phyloP scores from a whole-genome alignment of 1,140 invertebrate species.

The Drosophila nebulosa region DNA sequence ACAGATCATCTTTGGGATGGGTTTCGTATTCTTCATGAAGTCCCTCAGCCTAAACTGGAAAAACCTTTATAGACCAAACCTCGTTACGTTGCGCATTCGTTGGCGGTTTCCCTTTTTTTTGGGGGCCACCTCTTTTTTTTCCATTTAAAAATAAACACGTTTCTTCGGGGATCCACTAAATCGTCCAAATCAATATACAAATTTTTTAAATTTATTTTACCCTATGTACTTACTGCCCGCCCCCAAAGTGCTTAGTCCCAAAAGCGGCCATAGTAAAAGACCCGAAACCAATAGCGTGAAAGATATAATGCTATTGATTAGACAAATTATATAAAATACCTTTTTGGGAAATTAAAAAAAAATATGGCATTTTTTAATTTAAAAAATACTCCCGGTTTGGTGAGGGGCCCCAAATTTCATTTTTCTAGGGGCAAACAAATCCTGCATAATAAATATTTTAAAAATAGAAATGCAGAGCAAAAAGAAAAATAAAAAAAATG shows the following conservation, averaged over 20 bases:
- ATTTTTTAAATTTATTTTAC: too few relatives aligned
- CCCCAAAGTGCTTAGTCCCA: constrained; percentile 84
- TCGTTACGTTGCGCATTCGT: constrained; percentile 95
- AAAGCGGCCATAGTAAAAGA: constrained; percentile 83
- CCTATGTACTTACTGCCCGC: constrained; percentile 85
- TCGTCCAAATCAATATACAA: neutral
- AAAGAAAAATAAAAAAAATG: neutral
- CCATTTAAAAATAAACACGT: constrained; percentile 89
- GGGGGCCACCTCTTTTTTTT: constrained; percentile 85
- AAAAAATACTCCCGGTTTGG: constrained; percentile 77
- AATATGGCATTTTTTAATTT: neutral
- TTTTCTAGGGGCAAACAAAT: constrained; percentile 85
- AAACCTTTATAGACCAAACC: constrained; percentile 91
- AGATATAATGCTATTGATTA: constrained; percentile 81
- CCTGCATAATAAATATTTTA: constrained; percentile 84
- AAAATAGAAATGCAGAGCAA: constrained; percentile 84
- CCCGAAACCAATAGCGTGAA: constrained; percentile 84
- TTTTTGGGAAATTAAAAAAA: too few relatives aligned
- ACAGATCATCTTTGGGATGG: constrained; percentile 94
- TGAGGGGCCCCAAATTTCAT: constrained; percentile 56
- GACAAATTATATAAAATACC: too few relatives aligned
- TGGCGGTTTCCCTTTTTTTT: constrained; percentile 91
- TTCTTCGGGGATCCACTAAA: constrained; percentile 89
- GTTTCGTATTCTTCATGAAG: constrained; percentile 90
- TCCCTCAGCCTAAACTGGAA: constrained; percentile 94